These are phyloP conservation scores for Nipponacmea schrenckii DNA, from an alignment of 2,888 invertebrate genomes.

Conservation along the genomic window DNA sequence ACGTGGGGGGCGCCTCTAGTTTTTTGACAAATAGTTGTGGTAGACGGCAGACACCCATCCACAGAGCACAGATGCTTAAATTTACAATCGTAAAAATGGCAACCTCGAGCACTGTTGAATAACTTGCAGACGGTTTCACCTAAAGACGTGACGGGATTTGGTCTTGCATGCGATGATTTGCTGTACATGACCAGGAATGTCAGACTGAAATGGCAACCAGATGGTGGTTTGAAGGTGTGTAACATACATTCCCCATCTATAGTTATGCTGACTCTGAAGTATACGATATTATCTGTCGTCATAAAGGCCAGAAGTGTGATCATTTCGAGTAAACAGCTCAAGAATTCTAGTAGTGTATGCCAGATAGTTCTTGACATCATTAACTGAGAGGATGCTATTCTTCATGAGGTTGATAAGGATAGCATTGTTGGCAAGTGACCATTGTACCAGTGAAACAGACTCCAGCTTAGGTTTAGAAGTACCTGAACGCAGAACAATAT, in stretches of 20 bases:
- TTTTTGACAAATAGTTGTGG: neutral
- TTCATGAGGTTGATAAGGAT: neutral
- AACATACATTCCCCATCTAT: no score
- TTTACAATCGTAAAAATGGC: slow-evolving; percentile 3
- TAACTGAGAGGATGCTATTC: neutral
- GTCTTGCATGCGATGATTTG: neutral
- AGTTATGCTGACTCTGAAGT: no score
- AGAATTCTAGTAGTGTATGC: neutral
- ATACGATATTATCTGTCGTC: neutral
- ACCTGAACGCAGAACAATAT: neutral
- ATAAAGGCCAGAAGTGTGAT: neutral
- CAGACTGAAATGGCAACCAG: no score
- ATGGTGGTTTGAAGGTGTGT: no score
- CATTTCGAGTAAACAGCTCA: neutral
- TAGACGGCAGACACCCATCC: neutral
- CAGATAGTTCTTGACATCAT: neutral
- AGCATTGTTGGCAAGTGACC: neutral
- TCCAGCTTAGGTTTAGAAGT: neutral
- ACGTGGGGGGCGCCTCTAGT: neutral
- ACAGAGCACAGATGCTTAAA: neutral
- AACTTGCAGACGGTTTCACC: neutral
- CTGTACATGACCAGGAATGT: no score
- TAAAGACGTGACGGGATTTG: neutral
- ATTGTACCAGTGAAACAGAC: neutral
- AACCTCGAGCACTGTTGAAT: no score